These are phyloP conservation scores for Lithosia quadra DNA, from an alignment of 2,888 invertebrate genomes.

Conservation along the genomic window DNA sequence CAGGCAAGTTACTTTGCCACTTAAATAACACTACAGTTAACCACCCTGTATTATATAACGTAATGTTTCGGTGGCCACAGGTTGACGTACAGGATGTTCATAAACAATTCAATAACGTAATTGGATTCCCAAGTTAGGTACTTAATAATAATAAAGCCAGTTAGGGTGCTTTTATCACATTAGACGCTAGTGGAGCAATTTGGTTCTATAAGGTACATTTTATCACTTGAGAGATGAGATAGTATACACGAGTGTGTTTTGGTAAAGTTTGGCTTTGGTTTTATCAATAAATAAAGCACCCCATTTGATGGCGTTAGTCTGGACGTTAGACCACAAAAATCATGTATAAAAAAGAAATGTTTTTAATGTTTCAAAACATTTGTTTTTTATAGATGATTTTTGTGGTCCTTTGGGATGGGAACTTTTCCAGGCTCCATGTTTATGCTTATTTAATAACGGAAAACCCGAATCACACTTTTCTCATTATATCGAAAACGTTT, in stretches of 20 bases:
- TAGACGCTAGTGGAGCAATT: conserved; percentile 9
- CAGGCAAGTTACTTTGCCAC: not conserved
- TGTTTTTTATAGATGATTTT: too few relatives aligned
- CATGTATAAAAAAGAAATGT: too few relatives aligned
- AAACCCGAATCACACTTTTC: too few relatives aligned
- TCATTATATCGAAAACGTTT: too few relatives aligned
- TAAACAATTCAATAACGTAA: conserved; percentile 32
- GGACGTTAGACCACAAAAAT: too few relatives aligned
- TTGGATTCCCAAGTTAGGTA: conserved; percentile 28
- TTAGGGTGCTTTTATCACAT: conserved; percentile 15
- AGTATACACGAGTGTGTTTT: not conserved
- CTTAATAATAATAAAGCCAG: conserved; percentile 15
- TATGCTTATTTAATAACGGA: too few relatives aligned
- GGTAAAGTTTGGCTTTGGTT: not conserved
- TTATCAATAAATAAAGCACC: not conserved
- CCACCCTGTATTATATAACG: conserved; percentile 1
- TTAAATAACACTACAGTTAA: not conserved
- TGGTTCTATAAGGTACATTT: not conserved
- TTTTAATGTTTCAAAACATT: not conserved
- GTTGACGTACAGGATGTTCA: conserved; percentile 7
- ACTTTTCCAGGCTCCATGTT: too few relatives aligned
- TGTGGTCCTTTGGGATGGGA: too few relatives aligned
- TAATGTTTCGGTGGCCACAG: conserved; percentile 16
- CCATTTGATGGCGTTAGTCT: too few relatives aligned
- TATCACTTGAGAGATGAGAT: not conserved